These are phyloP conservation scores for Stenichneumon culpator DNA, from an alignment of 2,888 invertebrate species.

Conservation along the genomic window DNA sequence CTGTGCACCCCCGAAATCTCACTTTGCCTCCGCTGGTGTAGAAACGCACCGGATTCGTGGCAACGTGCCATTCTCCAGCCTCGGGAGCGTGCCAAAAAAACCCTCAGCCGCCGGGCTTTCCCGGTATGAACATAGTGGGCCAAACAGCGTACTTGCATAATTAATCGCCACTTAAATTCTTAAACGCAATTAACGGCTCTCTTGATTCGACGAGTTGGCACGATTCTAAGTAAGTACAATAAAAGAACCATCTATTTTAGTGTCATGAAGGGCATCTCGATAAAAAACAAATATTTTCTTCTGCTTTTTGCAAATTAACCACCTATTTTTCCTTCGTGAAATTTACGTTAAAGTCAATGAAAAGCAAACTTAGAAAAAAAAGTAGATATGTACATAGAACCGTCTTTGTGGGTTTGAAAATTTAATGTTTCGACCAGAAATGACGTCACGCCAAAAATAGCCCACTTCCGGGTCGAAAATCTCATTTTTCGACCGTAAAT, in stretches of 20 bases:
- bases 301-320: too few species aligned
- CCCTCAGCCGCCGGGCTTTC: conserved; percentile 5
- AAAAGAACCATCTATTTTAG: neutral
- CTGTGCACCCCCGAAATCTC: neutral
- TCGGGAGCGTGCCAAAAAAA: conserved; percentile 59
- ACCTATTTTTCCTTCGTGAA: too few species aligned
- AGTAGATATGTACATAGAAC: too few species aligned
- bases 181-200: conserved; percentile 36
- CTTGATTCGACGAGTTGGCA: neutral
- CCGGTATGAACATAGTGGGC: conserved; percentile 14
- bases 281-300: neutral
- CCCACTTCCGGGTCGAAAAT: too few species aligned
- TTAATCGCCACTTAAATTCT: conserved; percentile 45
- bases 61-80: conserved; percentile 36
- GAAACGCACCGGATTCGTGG: conserved; percentile 20
- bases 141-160: conserved; percentile 29
- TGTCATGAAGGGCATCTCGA: neutral
- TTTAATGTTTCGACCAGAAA: too few species aligned
- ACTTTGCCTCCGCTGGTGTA: neutral
- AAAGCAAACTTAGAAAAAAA: too few species aligned
- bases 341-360: too few species aligned
- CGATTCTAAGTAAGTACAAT: neutral
- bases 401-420: too few species aligned
- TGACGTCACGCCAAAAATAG: too few species aligned
- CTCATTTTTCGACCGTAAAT: too few species aligned